Evolutionary conservation across 2,797 vertebrate genomes (phyloP), one percentile per base, ranked within the genome.

Genomic region (Trematomus bernacchii): DNA sequence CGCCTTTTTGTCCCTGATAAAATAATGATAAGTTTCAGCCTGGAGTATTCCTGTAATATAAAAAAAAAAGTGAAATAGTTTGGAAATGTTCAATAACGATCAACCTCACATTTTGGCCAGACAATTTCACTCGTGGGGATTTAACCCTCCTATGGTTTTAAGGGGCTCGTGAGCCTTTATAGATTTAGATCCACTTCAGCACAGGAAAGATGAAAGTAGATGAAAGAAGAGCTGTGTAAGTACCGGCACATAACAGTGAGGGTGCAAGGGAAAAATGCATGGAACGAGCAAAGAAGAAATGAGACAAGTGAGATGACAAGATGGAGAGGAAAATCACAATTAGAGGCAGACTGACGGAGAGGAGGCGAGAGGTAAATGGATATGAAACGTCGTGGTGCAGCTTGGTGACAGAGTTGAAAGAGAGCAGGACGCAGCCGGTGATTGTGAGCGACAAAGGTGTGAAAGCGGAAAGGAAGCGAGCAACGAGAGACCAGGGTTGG

Each of bases 371-470:
- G 77, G 87, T 85, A 83, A 78, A 72, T 60, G 77, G 79, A 86
- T 78, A 81, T 82, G 80, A 92, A 79, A 81, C 66, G 79, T 70
- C 18, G 11, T 76, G 68, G 71, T 80, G 73, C 74, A 85, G 84
- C 63, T 50, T 63, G 75, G 64, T 82, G 76, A 83, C 75, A 79
- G 70, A 70, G 85, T 65, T 82, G 82, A 85, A 84, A 89, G 83
- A 74, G 63, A 81, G 46, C 21, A 10, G 60, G 78, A 80, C 60
- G 50, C 18, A 68, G 83, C 60, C 66, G 75, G 48, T 77, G 70
- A 88, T 81, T 83, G 80, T 66, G 66, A 87, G 85, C 48, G 62
- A 83, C 77, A 83, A 85, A 37, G 71, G 85, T 82, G 85, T 74
- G 80, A 79, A 82, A 79, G 76, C 43, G 6, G 78, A 14, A 40